Evolutionary conservation across 2,113 vertebrate genomes (phyloP).

Genomic region (Pseudonaja textilis): DNA sequence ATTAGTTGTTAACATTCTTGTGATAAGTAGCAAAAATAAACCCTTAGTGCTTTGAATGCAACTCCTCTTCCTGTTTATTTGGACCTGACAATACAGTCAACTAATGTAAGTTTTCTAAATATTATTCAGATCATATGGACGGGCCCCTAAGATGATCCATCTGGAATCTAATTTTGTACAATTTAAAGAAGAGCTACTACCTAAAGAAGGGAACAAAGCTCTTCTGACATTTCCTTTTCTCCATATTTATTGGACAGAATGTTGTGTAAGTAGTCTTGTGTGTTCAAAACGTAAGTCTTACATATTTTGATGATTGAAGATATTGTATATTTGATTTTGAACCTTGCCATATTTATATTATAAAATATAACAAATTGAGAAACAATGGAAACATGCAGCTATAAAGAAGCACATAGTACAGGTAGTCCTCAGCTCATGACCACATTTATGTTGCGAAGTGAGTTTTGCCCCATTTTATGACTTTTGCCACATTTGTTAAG

Average conservation of each 20-base stretch:
- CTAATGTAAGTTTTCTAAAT: conserved; percentile 30
- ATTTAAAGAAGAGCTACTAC: conserved; percentile 96
- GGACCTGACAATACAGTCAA: not conserved
- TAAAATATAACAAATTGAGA: not conserved
- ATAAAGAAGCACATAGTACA: not conserved
- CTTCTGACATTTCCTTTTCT: conserved; percentile 98
- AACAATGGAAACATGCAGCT: not conserved
- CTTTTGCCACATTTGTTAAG: too few species aligned
- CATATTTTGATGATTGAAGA: not conserved
- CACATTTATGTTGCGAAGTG: too few species aligned
- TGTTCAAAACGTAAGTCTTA: not conserved
- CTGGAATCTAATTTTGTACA: conserved; percentile 98
- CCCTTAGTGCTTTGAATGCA: not conserved
- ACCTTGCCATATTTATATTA: not conserved
- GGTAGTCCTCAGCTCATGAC: too few species aligned
- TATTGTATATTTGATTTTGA: not conserved
- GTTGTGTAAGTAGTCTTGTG: conserved; percentile 84
- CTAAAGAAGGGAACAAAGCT: conserved; percentile 95
- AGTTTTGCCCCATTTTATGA: too few species aligned
- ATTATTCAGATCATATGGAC: conserved; percentile 86
- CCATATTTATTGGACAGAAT: conserved; percentile 98
- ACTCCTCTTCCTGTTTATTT: not conserved
- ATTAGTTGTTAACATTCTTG: not conserved
- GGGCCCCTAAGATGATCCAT: conserved; percentile 98
- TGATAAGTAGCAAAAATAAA: not conserved